Conservation (phyloP, 2,113 vertebrate genomes). For the Malurus cyaneus region DNA sequence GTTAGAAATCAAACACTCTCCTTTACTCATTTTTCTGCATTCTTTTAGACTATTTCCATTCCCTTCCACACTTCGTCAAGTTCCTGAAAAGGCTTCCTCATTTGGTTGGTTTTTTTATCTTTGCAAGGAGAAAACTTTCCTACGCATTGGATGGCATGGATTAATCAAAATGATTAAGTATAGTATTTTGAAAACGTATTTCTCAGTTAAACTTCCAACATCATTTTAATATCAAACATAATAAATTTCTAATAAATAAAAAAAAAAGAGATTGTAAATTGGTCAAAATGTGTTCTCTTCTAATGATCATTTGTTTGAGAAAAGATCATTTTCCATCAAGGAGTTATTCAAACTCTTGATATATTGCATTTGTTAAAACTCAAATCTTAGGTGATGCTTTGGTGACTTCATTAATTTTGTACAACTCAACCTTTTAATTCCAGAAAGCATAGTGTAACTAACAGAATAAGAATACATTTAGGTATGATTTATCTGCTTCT, state of each 20-base stretch:
- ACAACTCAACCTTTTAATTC: neutral
- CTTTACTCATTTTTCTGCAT: neutral
- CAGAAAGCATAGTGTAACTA: neutral
- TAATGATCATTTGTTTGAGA: neutral
- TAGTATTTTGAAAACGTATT: neutral
- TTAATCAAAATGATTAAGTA: neutral
- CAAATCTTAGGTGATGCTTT: neutral
- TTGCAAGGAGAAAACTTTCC: neutral
- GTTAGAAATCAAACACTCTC: neutral
- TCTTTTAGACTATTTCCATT: neutral
- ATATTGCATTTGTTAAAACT: neutral
- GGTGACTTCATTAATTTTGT: neutral
- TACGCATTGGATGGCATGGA: neutral
- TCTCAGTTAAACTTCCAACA: neutral
- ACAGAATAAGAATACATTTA: neutral
- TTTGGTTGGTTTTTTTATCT: neutral
- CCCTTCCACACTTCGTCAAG: neutral
- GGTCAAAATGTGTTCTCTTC: neutral
- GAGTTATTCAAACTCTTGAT: neutral
- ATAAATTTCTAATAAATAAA: neutral
- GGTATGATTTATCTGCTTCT: neutral
- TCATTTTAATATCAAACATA: neutral
- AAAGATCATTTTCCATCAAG: rapidly evolving
- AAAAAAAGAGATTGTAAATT: neutral
- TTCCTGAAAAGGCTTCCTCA: neutral